Base-by-base conservation (phyloP, 2,113 vertebrate species). In the Proterorhinus semilunaris region DNA sequence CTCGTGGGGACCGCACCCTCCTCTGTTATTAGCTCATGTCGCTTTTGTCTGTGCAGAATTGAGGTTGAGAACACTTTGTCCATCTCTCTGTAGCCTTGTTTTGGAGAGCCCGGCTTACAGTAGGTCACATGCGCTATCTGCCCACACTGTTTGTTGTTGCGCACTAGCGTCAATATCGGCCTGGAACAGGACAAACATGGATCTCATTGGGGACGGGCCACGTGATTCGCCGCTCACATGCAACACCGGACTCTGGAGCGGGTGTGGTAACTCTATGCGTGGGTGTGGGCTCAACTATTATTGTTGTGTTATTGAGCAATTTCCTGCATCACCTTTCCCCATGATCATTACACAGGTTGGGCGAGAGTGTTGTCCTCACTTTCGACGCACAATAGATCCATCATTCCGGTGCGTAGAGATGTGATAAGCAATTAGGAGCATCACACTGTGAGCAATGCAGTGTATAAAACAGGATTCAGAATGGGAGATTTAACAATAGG, bases 161-260 rank as follows among this genome's bases (percentile, higher is more conserved):
- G 57, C 76, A 74, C 86, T 61, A 66, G 69, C 80, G 83, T 88
- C 81, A 65, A 65, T 86, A 91, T 88, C 73, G 83, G 91, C 71
- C 71, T 47, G 51, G 43, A 78, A 74, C 44, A 2, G 17, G 66
- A 50, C 45, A 68, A 81, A 83, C 73, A 76, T 81, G 63, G 73
- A 76, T 82, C 65, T 78, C 65, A 62, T 42, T 54, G 6, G 21
- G 64, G 71, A 27, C 47, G 0, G 75, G 78, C 86, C 88, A 2
- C 78, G 87, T 90, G 91, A 71, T 68, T 6, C 9, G 36, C 54
- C 11, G 44, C 78, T 89, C 89, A 91, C 88, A 83, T 91, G 89
- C 16, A 68, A 73, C 72, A 21, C 8, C 76, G 57, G 64, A 78
- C 62, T 49, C 12, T 15, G 3, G 73, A 69, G 57, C 66, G 65